Percentiles rank a stretch among this genome's conserved stretches.
phyloP scores from a whole-genome alignment of 1,140 invertebrate genomes.

The Leptinotarsa defecta region DNA sequence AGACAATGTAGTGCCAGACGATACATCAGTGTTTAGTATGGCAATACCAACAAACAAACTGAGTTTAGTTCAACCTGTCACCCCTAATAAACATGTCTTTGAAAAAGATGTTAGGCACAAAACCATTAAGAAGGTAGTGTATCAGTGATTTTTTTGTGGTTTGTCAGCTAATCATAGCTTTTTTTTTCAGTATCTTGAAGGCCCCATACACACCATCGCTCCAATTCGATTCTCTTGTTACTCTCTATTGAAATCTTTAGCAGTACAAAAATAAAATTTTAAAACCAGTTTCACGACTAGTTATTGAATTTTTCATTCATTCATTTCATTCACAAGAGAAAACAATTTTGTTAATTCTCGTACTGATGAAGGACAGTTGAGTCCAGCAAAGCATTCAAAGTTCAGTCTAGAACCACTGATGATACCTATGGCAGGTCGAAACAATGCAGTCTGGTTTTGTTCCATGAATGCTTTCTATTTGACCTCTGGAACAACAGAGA shows the following conservation, averaged over 20 bases:
- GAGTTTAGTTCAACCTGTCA: slow-evolving; percentile 15
- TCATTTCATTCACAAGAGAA: too few relatives aligned
- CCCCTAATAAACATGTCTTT: slow-evolving; percentile 35
- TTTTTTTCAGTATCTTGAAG: slow-evolving; percentile 60
- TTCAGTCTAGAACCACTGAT: too few relatives aligned
- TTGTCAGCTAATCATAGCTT: slow-evolving; percentile 38
- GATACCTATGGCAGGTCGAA: too few relatives aligned
- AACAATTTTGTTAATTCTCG: too few relatives aligned
- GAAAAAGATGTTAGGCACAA: slow-evolving; percentile 36
- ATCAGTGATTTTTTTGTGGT: slow-evolving; percentile 9
- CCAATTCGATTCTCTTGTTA: slow-evolving; percentile 57
- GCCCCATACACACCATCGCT: slow-evolving; percentile 61
- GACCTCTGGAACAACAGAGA: too few relatives aligned
- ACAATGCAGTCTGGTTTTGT: too few relatives aligned
- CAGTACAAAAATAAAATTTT: slow-evolving; percentile 41
- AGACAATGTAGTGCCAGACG: slow-evolving; percentile 22
- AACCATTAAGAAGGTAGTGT: slow-evolving; percentile 41
- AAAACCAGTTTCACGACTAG: neutral
- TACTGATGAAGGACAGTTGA: too few relatives aligned
- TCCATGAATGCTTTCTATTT: too few relatives aligned
- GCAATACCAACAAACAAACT: slow-evolving; percentile 37
- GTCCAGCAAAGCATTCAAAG: too few relatives aligned
- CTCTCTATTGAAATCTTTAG: slow-evolving; percentile 57
- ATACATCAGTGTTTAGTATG: slow-evolving; percentile 40
- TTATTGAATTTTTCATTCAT: too few relatives aligned